These are phyloP conservation scores for Chaenogobius annularis DNA, from an alignment of 2,113 vertebrate genomes.

Conservation along the genomic window DNA sequence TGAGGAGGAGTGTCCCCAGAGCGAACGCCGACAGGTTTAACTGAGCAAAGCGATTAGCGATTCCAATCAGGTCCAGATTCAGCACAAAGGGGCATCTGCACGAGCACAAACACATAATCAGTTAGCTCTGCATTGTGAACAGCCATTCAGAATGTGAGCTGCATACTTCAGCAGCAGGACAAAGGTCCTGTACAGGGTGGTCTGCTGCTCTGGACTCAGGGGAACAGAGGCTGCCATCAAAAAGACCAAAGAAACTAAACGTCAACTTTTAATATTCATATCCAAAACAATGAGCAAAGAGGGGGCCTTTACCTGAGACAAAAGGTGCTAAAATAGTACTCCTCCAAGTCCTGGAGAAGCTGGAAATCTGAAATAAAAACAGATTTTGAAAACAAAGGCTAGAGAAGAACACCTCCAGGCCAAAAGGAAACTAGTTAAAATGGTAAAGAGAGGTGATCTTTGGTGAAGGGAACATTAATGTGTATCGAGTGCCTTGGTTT, in stretches of 20 bases:
- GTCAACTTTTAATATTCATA: not conserved
- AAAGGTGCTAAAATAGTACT: constrained; percentile 85
- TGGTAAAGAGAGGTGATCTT: too few relatives aligned
- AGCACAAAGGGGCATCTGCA: constrained; percentile 89
- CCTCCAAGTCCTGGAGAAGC: constrained; percentile 82
- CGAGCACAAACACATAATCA: not conserved
- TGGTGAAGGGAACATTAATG: too few relatives aligned
- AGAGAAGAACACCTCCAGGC: too few relatives aligned
- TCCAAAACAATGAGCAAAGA: not conserved
- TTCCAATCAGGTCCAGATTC: constrained; percentile 85
- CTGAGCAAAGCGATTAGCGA: constrained; percentile 89
- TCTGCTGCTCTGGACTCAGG: constrained; percentile 79
- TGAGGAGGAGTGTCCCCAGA: constrained; percentile 87
- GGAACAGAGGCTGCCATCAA: constrained; percentile 82
- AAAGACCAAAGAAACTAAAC: constrained; percentile 7
- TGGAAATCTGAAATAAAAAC: constrained; percentile 62
- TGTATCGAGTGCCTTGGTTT: too few relatives aligned
- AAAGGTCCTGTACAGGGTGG: constrained; percentile 86
- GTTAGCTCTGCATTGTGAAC: not conserved
- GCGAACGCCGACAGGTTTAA: constrained; percentile 86
- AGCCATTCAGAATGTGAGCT: not conserved
- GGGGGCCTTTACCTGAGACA: constrained; percentile 79
- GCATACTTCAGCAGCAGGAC: constrained; percentile 88
- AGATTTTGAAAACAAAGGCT: not conserved
- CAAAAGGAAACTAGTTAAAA: too few relatives aligned